These are phyloP conservation scores for Pyralis farinalis DNA, from an alignment of 2,888 invertebrate genomes.

Conservation along the genomic window DNA sequence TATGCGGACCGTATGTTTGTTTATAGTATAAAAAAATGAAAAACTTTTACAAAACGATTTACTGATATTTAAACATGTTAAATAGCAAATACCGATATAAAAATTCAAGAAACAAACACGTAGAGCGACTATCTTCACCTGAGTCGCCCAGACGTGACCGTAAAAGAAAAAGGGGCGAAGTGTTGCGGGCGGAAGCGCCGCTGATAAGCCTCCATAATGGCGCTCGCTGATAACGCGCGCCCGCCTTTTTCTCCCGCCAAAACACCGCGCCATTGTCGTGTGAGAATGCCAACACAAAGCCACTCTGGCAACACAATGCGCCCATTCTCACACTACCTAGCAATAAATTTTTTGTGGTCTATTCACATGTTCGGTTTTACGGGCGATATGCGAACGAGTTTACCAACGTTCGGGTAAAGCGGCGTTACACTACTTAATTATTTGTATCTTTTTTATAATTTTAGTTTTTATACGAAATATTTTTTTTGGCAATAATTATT, in stretches of 20 bases:
- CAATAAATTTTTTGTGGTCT: conserved; percentile 58
- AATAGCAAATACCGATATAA: background rate
- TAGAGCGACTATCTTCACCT: conserved; percentile 48
- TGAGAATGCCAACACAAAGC: conserved; percentile 63
- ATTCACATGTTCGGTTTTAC: conserved; percentile 43
- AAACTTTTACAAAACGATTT: no score
- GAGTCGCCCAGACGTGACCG: conserved; percentile 68
- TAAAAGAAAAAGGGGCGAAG: conserved; percentile 77
- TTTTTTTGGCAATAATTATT: no score
- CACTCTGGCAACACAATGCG: conserved; percentile 37
- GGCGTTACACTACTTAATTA: no score
- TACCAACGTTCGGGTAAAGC: no score
- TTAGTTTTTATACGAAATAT: no score
- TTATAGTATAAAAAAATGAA: no score
- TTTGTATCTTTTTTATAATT: no score
- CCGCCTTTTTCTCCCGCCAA: conserved; percentile 78
- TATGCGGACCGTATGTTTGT: no score
- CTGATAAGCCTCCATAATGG: conserved; percentile 81
- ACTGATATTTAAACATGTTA: no score
- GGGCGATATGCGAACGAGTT: conserved; percentile 24
- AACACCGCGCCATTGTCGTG: conserved; percentile 71
- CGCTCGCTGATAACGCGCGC: conserved; percentile 72
- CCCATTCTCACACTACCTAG: conserved; percentile 46
- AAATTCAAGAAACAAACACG: conserved; percentile 22
- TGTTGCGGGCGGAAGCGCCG: conserved; percentile 59